phyloP scores from a whole-genome alignment of 2,113 vertebrate species.

The Bubo scandiacus region DNA sequence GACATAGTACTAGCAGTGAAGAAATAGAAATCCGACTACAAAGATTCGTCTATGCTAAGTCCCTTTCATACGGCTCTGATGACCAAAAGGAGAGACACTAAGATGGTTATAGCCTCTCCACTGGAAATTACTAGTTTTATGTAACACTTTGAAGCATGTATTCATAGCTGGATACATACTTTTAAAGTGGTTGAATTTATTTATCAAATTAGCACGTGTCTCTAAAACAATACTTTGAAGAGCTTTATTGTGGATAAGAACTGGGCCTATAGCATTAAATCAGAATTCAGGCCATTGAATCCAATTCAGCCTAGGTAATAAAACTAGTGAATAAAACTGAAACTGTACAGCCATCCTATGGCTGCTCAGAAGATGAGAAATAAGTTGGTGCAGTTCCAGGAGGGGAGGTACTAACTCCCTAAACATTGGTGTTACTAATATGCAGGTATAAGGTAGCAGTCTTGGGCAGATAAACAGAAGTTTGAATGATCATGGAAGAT shows the following conservation, averaged over 20 bases:
- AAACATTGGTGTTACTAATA: not conserved
- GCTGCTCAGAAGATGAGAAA: not conserved
- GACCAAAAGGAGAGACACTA: not conserved
- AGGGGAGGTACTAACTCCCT: not conserved
- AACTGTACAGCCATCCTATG: not conserved
- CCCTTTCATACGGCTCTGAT: not conserved
- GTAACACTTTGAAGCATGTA: not conserved
- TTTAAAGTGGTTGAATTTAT: not conserved
- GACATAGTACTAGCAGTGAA: not conserved
- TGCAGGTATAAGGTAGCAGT: not conserved
- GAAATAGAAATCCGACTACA: not conserved
- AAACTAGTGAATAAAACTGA: not conserved
- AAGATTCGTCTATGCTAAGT: not conserved
- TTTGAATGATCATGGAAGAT: not conserved
- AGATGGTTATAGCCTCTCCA: not conserved
- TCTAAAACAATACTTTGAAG: not conserved
- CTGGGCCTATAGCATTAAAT: not conserved
- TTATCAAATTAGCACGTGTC: not conserved
- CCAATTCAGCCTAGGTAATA: not conserved
- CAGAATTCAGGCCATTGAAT: not conserved
- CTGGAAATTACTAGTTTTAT: not conserved
- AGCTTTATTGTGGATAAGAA: not conserved
- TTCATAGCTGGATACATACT: not conserved
- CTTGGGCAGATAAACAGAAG: not conserved
- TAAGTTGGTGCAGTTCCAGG: not conserved